Base-by-base conservation (phyloP, 23 tunicate genomes). In the Trididemnum miniatum region DNA sequence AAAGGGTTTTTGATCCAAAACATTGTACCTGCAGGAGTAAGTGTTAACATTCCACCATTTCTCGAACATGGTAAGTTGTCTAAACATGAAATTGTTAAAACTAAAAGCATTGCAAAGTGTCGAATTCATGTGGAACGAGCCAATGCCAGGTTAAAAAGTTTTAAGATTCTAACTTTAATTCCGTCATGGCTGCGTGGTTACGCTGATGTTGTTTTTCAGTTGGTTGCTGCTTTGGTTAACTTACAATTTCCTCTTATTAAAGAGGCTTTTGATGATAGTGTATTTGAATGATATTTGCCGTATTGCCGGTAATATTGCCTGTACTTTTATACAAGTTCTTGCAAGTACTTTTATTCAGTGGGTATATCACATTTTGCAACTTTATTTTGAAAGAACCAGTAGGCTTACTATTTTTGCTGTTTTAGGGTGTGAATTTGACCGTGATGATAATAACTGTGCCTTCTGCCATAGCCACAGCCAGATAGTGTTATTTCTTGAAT, bases 91-190 rank as follows among this genome's bases (percentile, higher is more conserved):
- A 63, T 18, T 63, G 28, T 15, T 15, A 63, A 15, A 15, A 63
- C 69, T 15, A 63, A 63, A 63, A 20, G n/a, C n/a, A 63, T 63
- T 63, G 69, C 69, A 15, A n/a, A 26, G n/a, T 63, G 69, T 24
- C 69, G 69, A 20, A 63, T 63, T 63, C 69, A 63, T 63, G 69
- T 63, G 18, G 69, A 63, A n/a, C 26, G 69, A 63, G 69, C 69
- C 18, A 63, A 63, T 63, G 69, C 69, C 4, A 22, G 69, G 5
- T 20, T n/a, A 7, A 63, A 63, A 63, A 24, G n/a, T 20, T 63
- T 63, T n/a, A 63, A 63, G n/a, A 63, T 63, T n/a, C 28, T 63
- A 4, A 63, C 25, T 22, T 63, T 63, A 22, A 63, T 63, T 20
- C 69, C 69, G 4, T 22, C 69, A 22, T 24, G n/a, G 25, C 69